phyloP scores from a whole-genome alignment of 2,797 vertebrate species.

The Hoplostethus mediterraneus region DNA sequence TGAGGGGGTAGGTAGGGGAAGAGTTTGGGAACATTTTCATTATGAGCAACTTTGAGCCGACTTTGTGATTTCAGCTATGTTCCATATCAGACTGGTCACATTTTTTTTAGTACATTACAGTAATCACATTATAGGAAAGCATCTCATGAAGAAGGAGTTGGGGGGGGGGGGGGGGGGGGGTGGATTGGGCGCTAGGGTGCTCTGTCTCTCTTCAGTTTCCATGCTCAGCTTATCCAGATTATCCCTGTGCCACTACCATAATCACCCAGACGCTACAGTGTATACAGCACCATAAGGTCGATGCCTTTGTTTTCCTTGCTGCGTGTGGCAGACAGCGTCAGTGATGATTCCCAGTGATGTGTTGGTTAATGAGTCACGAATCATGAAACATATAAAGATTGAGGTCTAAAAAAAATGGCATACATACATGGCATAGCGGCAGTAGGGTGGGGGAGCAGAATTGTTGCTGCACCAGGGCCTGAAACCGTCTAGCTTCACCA shows the following conservation, averaged over 20 bases:
- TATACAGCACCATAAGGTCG: slow-evolving; percentile 45
- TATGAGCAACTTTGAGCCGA: not conserved
- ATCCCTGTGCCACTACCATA: slow-evolving; percentile 63
- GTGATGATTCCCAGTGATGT: not conserved
- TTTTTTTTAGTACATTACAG: too few relatives aligned
- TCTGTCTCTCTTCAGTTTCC: slow-evolving; percentile 44
- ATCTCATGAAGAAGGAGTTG: slow-evolving; percentile 17
- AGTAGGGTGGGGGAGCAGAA: too few relatives aligned
- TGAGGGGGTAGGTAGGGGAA: not conserved
- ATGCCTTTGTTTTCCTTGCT: slow-evolving; percentile 52
- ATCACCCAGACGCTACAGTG: slow-evolving; percentile 56
- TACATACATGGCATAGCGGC: too few relatives aligned
- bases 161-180: not conserved
- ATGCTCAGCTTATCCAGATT: slow-evolving; percentile 70
- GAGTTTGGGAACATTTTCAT: not conserved
- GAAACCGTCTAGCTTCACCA: not conserved
- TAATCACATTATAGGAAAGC: slow-evolving; percentile 24
- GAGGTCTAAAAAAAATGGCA: too few relatives aligned
- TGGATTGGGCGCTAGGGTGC: slow-evolving; percentile 10
- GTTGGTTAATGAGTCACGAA: not conserved
- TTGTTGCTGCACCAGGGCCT: too few relatives aligned
- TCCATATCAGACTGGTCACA: too few relatives aligned
- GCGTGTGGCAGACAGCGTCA: slow-evolving; percentile 29
- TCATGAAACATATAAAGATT: not conserved
- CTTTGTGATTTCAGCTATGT: too few relatives aligned